phyloP scores from a whole-genome alignment of 1,140 invertebrate species.

The Leguminivora glycinivorella region DNA sequence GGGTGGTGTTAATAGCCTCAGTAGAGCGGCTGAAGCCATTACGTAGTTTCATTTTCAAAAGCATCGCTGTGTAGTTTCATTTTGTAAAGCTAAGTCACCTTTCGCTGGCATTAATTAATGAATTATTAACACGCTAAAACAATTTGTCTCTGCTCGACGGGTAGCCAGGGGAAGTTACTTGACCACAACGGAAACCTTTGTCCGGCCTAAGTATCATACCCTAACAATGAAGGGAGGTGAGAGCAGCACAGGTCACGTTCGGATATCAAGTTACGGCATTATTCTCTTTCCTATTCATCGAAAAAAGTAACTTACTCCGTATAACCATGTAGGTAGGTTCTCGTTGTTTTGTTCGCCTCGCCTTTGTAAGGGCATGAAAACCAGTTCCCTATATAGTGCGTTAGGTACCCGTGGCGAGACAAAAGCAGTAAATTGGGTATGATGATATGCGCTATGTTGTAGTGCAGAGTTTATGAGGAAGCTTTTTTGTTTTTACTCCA shows the following conservation, averaged over 20 bases:
- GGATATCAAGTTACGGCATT: conserved; percentile 54
- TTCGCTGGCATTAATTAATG: conserved; percentile 16
- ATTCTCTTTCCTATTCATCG: conserved; percentile 55
- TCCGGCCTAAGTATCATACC: conserved; percentile 40
- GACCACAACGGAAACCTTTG: conserved; percentile 30
- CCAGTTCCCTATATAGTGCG: conserved; percentile 46
- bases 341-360: conserved; percentile 52
- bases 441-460: conserved; percentile 34
- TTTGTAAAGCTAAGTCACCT: neutral
- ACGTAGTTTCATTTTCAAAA: neutral
- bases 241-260: conserved; percentile 42
- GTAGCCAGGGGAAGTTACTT: conserved; percentile 9
- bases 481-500: neutral
- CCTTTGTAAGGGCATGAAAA: conserved; percentile 51
- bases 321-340: conserved; percentile 35
- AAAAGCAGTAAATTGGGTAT: conserved; percentile 45
- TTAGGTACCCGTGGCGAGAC: conserved; percentile 48
- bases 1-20: conserved; percentile 9
- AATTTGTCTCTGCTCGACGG: conserved; percentile 12
- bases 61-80: neutral
- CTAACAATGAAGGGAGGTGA: conserved; percentile 40
- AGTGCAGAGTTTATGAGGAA: conserved; percentile 29
- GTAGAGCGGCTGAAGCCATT: neutral
- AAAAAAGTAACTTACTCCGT: conserved; percentile 47
- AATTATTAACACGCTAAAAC: neutral